These are phyloP conservation scores for Proisotoma minuta DNA, from an alignment of 2,888 invertebrate species.

Conservation along the genomic window DNA sequence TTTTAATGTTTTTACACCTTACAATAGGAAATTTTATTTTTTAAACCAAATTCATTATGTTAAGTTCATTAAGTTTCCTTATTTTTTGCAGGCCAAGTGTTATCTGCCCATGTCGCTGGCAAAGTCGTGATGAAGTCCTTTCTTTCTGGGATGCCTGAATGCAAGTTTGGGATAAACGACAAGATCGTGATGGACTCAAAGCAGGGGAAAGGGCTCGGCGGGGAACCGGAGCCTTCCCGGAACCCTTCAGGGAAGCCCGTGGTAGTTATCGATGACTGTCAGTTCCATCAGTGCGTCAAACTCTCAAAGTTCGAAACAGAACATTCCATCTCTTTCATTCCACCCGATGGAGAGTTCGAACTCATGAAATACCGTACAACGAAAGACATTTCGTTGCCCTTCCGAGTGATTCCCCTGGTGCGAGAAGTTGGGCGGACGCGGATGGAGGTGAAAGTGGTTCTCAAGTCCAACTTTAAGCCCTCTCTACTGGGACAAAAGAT, in stretches of 20 bases:
- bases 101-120: conserved; percentile 98
- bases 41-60: not conserved
- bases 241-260: conserved; percentile 81
- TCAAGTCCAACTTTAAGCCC: conserved; percentile 99
- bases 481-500: conserved; percentile 97
- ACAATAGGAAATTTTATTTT: not conserved
- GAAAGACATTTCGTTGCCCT: conserved; percentile 98
- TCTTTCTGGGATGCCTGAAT: conserved; percentile 99
- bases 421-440: conserved; percentile 97
- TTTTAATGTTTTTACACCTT: not conserved
- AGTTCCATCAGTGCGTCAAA: conserved; percentile 99
- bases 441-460: conserved; percentile 98
- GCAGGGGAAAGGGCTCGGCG: conserved; percentile 64
- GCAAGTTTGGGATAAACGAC: conserved; percentile 65
- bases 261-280: conserved; percentile 99
- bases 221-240: conserved; percentile 73
- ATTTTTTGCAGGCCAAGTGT: conserved; percentile 72
- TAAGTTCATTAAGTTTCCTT: too few relatives aligned
- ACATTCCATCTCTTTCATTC: conserved; percentile 99
- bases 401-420: conserved; percentile 97
- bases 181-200: conserved; percentile 91
- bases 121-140: conserved; percentile 99
- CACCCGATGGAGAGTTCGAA: conserved; percentile 99
- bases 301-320: conserved; percentile 99
- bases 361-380: conserved; percentile 99